Conservation (phyloP, 2,888 invertebrate genomes). For the Anorthoa munda region DNA sequence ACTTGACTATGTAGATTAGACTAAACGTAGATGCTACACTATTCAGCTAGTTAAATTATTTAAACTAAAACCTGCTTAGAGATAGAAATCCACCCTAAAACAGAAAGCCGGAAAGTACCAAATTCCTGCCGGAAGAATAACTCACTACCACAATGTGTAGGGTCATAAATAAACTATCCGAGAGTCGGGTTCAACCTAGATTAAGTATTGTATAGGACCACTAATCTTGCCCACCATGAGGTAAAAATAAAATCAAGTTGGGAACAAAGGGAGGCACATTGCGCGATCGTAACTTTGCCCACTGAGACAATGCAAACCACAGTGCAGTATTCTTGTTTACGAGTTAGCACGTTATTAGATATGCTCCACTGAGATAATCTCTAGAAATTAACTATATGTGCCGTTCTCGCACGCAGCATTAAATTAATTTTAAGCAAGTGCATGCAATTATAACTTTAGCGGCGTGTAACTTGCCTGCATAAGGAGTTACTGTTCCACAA, state of each 20-base stretch:
- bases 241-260: conserved; percentile 51
- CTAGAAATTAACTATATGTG: conserved; percentile 52
- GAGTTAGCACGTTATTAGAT: conserved; percentile 62
- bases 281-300: conserved; percentile 67
- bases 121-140: conserved; percentile 48
- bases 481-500: conserved; percentile 17
- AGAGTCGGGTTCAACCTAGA: conserved; percentile 38
- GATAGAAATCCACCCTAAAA: conserved; percentile 8
- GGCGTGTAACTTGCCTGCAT: conserved; percentile 16
- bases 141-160: conserved; percentile 29
- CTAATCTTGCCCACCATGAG: conserved; percentile 47
- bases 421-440: conserved; percentile 43
- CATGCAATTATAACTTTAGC: conserved; percentile 52
- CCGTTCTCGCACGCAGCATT: conserved; percentile 27
- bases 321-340: conserved; percentile 60
- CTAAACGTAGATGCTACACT: background rate
- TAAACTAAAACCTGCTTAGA: conserved; percentile 2
- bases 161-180: conserved; percentile 59
- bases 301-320: conserved; percentile 64
- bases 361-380: conserved; percentile 55
- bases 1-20: too few relatives aligned
- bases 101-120: conserved; percentile 33
- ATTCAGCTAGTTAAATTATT: background rate
- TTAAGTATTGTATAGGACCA: conserved; percentile 44
- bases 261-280: conserved; percentile 65